Evolutionary conservation across 2,113 vertebrate species (phyloP).

Genomic region (Tympanuchus pallidicinctus): DNA sequence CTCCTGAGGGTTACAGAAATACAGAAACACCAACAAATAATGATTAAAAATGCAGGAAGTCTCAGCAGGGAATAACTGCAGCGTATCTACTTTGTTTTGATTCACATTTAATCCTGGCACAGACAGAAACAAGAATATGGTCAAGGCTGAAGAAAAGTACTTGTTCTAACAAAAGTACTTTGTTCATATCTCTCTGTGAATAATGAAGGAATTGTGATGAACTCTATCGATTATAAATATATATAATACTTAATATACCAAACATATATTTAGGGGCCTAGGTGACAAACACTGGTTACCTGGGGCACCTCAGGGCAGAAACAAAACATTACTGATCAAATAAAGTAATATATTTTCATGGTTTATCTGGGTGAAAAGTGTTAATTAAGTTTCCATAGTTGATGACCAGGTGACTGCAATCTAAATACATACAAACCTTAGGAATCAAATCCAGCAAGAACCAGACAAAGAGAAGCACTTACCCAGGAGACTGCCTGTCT

Average conservation of each 20-base stretch:
- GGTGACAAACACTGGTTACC: background rate
- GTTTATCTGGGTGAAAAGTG: background rate
- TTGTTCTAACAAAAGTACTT: slow-evolving; percentile 13
- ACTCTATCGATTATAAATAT: background rate
- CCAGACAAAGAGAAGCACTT: background rate
- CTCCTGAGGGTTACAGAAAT: background rate
- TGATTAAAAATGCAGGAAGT: slow-evolving; percentile 7
- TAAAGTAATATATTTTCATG: background rate
- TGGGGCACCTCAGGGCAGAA: background rate
- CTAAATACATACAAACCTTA: background rate
- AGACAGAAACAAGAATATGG: background rate
- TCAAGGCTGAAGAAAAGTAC: background rate
- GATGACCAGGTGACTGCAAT: background rate
- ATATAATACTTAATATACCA: background rate
- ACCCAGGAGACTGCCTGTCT: background rate
- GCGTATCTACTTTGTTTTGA: slow-evolving; percentile 21
- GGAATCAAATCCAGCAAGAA: background rate
- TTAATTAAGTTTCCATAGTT: background rate
- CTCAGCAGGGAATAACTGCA: background rate
- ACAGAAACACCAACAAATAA: background rate
- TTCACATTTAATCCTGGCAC: slow-evolving; percentile 29
- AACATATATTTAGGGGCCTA: background rate
- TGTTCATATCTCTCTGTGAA: background rate
- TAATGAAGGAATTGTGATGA: background rate
- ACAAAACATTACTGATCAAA: background rate